Evolutionary conservation across 1,140 invertebrate species (phyloP), one percentile per base, ranked within the genome.

Genomic region (Neotoxoptera formosana): DNA sequence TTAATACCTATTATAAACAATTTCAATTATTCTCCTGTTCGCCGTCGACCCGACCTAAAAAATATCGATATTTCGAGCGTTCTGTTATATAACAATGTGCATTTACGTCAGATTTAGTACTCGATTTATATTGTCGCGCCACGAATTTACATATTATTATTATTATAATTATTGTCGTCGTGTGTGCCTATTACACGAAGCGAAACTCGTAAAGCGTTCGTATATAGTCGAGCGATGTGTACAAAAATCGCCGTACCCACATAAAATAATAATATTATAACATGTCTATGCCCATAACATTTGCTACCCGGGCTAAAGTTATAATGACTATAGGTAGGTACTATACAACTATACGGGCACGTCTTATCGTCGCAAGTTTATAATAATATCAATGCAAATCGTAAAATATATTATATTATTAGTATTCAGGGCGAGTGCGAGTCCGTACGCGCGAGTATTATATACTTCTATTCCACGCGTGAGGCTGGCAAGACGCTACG

Each of bases 361-460:
- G 60, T 76, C 60, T n/a, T n/a, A n/a, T 76, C 30, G 60, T n/a
- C n/a, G n/a, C 3, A 76, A 76, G 60, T 76, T 17, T n/a, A 76
- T 76, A 76, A 76, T n/a, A 76, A 76, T 76, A 76, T 76, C 60
- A 76, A n/a, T 76, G 60, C 60, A 76, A 76, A 76, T 76, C n/a
- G n/a, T 23, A 76, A 76, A 76, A 76, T 76, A 76, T 76, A 76
- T 67, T 41, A 60, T 60, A 30, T 30, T 76, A 76, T 76, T 76
- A 76, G 60, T 76, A 76, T 76, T 76, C 60, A n/a, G 60, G 6
- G 60, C 60, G 14, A 76, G 60, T 17, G 14, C 14, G 7, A 76
- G n/a, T 76, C 9, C 30, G 60, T 67, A n/a, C 30, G 30, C 30
- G 6, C 14, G 30, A 76, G 60, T n/a, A 76, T 76, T 76, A 76